phyloP scores from a whole-genome alignment of 2,797 vertebrate species.

The Ficedula albicollis region DNA sequence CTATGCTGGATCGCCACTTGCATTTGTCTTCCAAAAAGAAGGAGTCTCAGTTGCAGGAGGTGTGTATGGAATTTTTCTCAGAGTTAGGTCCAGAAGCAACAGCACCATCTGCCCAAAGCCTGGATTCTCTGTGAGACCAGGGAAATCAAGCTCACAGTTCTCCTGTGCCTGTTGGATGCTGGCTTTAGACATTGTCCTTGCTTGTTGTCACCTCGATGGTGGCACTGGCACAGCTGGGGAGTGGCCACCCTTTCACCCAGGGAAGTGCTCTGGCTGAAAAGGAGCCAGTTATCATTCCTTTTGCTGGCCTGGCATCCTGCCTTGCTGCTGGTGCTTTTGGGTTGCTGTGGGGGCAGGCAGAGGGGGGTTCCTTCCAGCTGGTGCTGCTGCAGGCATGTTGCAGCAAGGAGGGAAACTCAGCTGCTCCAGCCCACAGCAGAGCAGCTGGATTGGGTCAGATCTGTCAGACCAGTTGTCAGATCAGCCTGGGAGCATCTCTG shows the following conservation, averaged over 20 bases:
- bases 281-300: neutral
- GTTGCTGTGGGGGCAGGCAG: neutral
- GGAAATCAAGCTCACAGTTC: neutral
- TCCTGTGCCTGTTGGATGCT: neutral
- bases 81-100: neutral
- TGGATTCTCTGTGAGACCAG: neutral
- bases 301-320: neutral
- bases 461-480: neutral
- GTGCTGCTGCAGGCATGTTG: too few relatives aligned
- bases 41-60: conserved; percentile 94
- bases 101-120: neutral
- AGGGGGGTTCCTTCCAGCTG: neutral
- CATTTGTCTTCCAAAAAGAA: conserved; percentile 96
- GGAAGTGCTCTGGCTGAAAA: neutral
- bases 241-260: neutral
- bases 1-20: conserved; percentile 92
- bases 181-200: neutral
- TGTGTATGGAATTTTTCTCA: conserved; percentile 32
- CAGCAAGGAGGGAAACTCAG: neutral
- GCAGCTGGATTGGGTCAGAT: neutral
- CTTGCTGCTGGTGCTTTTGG: neutral
- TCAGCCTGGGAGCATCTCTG: neutral
- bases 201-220: neutral
- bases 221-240: neutral
- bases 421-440: neutral